phyloP scores from a whole-genome alignment of 1,140 invertebrate species.

The Macrostomum lignano region DNA sequence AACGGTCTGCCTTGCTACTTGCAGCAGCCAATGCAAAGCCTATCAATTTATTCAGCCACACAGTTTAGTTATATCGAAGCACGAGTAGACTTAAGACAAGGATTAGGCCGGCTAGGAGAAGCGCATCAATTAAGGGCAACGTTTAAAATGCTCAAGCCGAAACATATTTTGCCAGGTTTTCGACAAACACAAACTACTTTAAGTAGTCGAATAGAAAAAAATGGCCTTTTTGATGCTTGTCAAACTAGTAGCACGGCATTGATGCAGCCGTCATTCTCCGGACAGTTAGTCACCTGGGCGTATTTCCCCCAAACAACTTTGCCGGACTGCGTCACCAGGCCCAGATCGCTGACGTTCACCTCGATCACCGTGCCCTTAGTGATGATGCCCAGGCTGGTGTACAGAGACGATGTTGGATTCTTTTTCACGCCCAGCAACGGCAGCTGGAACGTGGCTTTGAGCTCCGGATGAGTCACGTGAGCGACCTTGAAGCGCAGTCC shows the following conservation, averaged over 20 bases:
- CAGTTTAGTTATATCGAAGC: too few relatives aligned
- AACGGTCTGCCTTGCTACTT: too few relatives aligned
- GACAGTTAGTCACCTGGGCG: conserved; percentile 96
- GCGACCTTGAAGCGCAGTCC: conserved; percentile 38
- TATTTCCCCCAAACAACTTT: conserved; percentile 99
- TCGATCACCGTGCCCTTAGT: conserved; percentile 43
- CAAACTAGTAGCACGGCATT: conserved; percentile 89
- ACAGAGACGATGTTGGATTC: conserved; percentile 87
- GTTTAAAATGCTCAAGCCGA: too few relatives aligned
- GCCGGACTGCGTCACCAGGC: conserved; percentile 84
- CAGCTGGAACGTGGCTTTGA: conserved; percentile 89
- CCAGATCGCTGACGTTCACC: conserved; percentile 85
- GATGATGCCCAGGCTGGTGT: conserved; percentile 81
- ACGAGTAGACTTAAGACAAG: too few relatives aligned
- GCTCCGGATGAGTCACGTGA: conserved; percentile 90
- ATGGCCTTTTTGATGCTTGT: too few relatives aligned
- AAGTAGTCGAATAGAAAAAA: too few relatives aligned
- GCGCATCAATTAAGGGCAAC: too few relatives aligned
- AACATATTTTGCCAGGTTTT: too few relatives aligned
- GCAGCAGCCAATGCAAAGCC: too few relatives aligned
- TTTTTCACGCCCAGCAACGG: conserved; percentile 98
- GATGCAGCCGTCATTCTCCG: conserved; percentile 97
- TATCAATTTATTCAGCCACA: too few relatives aligned
- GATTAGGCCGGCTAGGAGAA: too few relatives aligned
- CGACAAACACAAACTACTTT: too few relatives aligned